A percentile compares a stretch with the other conserved stretches of the same genome.
Conservation (phyloP, 1,140 invertebrate genomes). For the Tetranychus cinnabarinus region DNA sequence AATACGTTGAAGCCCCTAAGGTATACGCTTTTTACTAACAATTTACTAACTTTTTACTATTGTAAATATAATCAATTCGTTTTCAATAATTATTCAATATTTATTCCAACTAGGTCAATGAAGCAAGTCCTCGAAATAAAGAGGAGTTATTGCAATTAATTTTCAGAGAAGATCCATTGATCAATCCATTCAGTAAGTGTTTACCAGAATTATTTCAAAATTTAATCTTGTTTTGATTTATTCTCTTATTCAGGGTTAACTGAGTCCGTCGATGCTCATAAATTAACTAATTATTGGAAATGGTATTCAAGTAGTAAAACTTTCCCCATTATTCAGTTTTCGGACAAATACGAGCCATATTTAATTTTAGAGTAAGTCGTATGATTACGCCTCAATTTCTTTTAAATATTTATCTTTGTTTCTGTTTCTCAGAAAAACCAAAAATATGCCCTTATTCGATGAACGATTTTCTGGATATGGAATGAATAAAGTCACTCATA, state of each 20-base stretch:
- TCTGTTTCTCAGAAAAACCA: slow-evolving; percentile 9
- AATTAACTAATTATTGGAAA: slow-evolving; percentile 17
- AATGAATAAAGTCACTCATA: slow-evolving; percentile 18
- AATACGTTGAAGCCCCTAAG: slow-evolving; percentile 15
- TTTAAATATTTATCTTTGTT: not conserved
- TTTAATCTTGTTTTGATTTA: not conserved
- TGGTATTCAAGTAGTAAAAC: slow-evolving; percentile 15
- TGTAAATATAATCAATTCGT: not conserved
- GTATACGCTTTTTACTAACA: slow-evolving; percentile 2
- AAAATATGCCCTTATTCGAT: slow-evolving; percentile 12
- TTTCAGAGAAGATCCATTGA: slow-evolving; percentile 14
- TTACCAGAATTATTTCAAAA: not conserved
- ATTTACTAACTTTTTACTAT: too few relatives aligned
- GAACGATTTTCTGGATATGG: slow-evolving; percentile 16
- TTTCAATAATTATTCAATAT: not conserved
- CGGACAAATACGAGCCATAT: slow-evolving; percentile 18
- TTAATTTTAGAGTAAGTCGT: slow-evolving; percentile 13
- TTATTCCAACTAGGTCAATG: slow-evolving; percentile 7
- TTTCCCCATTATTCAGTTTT: slow-evolving; percentile 12
- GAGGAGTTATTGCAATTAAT: slow-evolving; percentile 17
- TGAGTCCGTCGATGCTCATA: slow-evolving; percentile 16
- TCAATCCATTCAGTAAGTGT: slow-evolving; percentile 13
- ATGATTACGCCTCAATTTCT: not conserved
- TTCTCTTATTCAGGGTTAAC: slow-evolving; percentile 8
- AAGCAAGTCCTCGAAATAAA: slow-evolving; percentile 15